Base-by-base conservation (phyloP, 1,140 invertebrate species). In the Drosophila mauritiana region DNA sequence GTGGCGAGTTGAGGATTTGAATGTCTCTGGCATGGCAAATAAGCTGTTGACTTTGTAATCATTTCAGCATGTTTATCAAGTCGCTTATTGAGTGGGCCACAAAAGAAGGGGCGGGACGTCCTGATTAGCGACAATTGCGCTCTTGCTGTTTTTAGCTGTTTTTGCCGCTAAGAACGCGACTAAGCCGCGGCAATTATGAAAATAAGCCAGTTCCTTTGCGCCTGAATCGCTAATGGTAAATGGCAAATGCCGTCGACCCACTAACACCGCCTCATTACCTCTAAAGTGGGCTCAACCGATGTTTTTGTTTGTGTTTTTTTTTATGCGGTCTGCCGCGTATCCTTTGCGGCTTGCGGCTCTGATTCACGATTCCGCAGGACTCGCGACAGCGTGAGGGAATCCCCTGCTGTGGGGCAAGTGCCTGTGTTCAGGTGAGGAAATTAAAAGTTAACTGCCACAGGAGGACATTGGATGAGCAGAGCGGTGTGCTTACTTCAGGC, bases 11-110 rank as follows among this genome's bases (percentile, higher is more conserved):
- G 39, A 65, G 73, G 73, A 59, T 78, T 78, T 64, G 42, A 77
- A 85, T 82, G 69, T 58, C 49, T 65, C 63, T 77, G 77, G 64
- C 65, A 54, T 64, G 43, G 58, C 68, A 82, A 82, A 82, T 82
- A 84, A 80, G 57, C 82, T 86, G 79, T 86, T 79, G 82, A 88
- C 80, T 82, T 78, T 83, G 59, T 83, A 86, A 86, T 74, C 64
- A 88, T 75, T 88, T 79, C 52, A 49, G 62, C 57, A 56, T 82
- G 78, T 78, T 88, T 82, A 78, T 78, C 78, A 81, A 70, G 64
- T 70, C 56, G 52, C 73, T 84, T 63, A 49, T 58, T 57, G 76
- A 45, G 20, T 36, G 59, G 39, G 73, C 56, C 39, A 25, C 22
- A 20, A 13, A 31, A 8, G 1, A 1, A 7, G 48, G 1, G 42